These are phyloP conservation scores for Aphodius granarius DNA, from an alignment of 2,888 invertebrate species.

Conservation along the genomic window DNA sequence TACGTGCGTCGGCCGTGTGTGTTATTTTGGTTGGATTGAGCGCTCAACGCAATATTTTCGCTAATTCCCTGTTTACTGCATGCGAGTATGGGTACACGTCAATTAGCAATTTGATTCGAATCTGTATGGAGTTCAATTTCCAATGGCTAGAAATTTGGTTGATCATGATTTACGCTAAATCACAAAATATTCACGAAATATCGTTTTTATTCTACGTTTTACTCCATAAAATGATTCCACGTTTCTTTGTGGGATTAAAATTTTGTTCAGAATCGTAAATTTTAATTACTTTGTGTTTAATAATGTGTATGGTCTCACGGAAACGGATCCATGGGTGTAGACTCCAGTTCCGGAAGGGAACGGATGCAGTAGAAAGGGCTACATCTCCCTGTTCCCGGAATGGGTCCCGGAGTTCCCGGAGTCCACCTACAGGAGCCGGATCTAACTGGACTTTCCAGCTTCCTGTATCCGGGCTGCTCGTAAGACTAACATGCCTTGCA, in stretches of 20 bases:
- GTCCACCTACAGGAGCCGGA: not conserved
- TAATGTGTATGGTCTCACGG: not conserved
- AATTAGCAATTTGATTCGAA: conserved; percentile 2
- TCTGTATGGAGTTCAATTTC: not conserved
- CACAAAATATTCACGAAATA: not conserved
- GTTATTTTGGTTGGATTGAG: not conserved
- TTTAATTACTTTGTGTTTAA: not conserved
- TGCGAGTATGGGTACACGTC: not conserved
- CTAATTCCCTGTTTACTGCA: conserved; percentile 5
- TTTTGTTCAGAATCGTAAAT: not conserved
- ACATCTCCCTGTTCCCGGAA: not conserved
- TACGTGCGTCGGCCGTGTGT: not conserved
- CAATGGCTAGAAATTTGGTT: not conserved
- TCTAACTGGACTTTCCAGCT: not conserved
- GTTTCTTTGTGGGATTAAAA: too few relatives aligned
- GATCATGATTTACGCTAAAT: not conserved
- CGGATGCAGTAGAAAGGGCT: not conserved
- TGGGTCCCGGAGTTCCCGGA: not conserved
- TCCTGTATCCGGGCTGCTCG: not conserved
- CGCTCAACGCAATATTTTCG: conserved; percentile 7
- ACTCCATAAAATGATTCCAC: not conserved
- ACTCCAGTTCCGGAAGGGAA: not conserved
- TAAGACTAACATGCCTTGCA: not conserved
- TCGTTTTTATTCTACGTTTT: not conserved
- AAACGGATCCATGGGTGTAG: not conserved